Evolutionary conservation across 2,113 vertebrate genomes (phyloP), one percentile per base, ranked within the genome.

Genomic region (Paradisaea rubra): DNA sequence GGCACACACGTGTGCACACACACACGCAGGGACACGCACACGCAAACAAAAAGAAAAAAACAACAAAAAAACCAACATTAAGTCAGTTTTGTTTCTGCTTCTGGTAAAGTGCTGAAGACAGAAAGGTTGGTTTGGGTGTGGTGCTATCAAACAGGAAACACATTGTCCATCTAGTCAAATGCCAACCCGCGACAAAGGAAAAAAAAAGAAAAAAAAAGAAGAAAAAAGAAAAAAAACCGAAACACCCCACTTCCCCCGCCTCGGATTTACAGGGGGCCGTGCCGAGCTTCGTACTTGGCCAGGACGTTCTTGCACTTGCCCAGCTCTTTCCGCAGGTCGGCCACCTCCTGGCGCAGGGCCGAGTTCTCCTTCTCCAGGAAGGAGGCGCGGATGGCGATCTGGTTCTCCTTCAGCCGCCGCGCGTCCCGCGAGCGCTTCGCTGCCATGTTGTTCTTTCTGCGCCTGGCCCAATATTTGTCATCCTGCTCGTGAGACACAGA

Each of bases 401-500:
- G 99, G 97, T 99, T 99, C 98, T 99, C 99, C 97, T 99, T 99
- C 87, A 99, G 98, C 80, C 99, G 97, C 47, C 99, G 98, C 2
- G 99, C 99, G 3, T 99, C 99, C 30, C 99, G 98, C 2, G 99
- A 99, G 4, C 99, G 98, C 97, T 99, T 99, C 28, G 99, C 99
- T 0, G 99, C 99, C 97, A 99, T 98, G 97, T 99, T 99, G 98
- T 99, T 99, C 99, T 99, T 99, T 98, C 99, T 99, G 94, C 99
- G 99, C 83, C 99, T 97, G 6, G 98, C 98, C 99, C 99, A 99
- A 98, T 99, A 99, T 95, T 97, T 98, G 96, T 99, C 99, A 56
- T 99, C 99, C 99, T 99, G 98, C 98, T 98, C 98, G 95, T 96
- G 93, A 97, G 95, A 96, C 91, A 97, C 97, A 97, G 86, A 89